These are phyloP conservation scores for Semnopithecus entellus DNA, from an alignment of 2,113 vertebrate species.

Conservation along the genomic window DNA sequence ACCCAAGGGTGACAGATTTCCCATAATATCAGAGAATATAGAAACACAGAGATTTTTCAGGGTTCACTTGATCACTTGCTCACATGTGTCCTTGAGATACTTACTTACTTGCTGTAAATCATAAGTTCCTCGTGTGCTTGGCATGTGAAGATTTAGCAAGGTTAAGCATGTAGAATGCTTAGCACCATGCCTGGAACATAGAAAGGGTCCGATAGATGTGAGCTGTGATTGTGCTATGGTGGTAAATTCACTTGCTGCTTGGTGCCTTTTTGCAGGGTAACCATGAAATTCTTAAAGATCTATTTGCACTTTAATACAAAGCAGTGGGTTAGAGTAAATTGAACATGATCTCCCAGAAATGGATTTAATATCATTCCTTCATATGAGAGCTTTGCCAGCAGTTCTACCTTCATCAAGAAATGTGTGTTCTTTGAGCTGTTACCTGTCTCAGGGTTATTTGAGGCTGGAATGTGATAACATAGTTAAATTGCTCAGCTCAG, in stretches of 20 bases:
- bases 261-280: background rate
- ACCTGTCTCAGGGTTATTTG: background rate
- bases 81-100: background rate
- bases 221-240: background rate
- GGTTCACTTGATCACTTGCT: background rate
- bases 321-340: accelerated
- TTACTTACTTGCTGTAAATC: background rate
- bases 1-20: background rate
- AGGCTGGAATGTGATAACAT: background rate
- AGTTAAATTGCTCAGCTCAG: background rate
- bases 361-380: background rate
- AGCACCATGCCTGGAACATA: background rate
- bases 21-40: background rate
- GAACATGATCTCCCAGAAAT: background rate
- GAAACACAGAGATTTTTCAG: background rate
- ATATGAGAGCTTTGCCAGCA: background rate
- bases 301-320: background rate
- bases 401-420: too few species aligned
- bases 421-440: background rate
- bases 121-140: background rate
- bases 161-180: background rate
- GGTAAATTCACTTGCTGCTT: background rate
- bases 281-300: background rate
- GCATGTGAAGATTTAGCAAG: background rate
- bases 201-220: background rate